These are phyloP conservation scores for Lithobates sylvaticus DNA, from an alignment of 2,797 vertebrate genomes.

Conservation along the genomic window DNA sequence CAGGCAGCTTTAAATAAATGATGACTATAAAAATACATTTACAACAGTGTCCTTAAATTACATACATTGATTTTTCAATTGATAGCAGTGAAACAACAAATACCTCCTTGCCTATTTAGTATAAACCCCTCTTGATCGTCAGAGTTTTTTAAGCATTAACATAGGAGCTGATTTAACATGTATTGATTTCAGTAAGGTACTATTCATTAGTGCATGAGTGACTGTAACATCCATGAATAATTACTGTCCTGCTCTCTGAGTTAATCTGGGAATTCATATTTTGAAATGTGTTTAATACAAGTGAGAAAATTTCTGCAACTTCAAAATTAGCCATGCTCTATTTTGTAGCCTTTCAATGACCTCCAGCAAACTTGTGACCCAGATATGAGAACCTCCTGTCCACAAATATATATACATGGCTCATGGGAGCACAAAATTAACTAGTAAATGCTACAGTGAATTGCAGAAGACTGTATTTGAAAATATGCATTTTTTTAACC, in stretches of 20 bases:
- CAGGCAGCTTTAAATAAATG: too few species aligned
- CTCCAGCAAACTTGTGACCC: constrained; percentile 82
- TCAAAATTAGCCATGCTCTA: constrained; percentile 84
- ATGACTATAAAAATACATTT: too few species aligned
- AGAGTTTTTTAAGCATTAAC: background rate
- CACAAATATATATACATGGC: constrained; percentile 73
- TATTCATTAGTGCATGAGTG: constrained; percentile 3
- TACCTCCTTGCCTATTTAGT: too few species aligned
- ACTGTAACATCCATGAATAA: constrained; percentile 16
- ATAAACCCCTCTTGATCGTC: too few species aligned
- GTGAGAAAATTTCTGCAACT: constrained; percentile 78
- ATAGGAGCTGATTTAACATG: constrained; percentile 8
- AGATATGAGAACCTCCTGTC: constrained; percentile 79
- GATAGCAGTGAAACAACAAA: too few species aligned
- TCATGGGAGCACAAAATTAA: constrained; percentile 35
- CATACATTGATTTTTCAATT: too few species aligned
- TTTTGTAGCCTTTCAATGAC: constrained; percentile 85
- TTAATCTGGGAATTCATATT: constrained; percentile 18
- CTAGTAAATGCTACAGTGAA: constrained; percentile 13
- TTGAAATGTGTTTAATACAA: constrained; percentile 76
- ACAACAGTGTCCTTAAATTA: too few species aligned
- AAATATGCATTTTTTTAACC: constrained; percentile 1
- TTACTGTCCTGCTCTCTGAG: background rate
- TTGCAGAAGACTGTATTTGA: background rate
- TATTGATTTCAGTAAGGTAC: constrained; percentile 15